Evolutionary conservation across 2,113 vertebrate species (phyloP), one percentile per base, ranked within the genome.

Genomic region (Alosa alosa): DNA sequence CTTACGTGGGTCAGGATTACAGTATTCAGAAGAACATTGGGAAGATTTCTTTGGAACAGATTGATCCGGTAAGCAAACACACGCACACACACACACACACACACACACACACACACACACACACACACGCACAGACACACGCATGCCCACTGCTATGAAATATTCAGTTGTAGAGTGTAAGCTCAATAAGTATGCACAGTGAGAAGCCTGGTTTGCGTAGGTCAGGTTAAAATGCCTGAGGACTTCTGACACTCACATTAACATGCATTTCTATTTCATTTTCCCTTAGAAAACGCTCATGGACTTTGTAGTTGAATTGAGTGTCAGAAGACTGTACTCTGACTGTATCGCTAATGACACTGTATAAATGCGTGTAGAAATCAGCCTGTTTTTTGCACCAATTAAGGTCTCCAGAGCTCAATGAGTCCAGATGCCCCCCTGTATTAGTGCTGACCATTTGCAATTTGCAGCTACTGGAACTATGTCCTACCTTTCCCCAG

Each of bases 1-100:
- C 96, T 60, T 99, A 99, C 0, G 89, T 98, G 90, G 98, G 98
- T 50, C 97, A 99, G 91, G 97, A 99, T 93, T 99, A 99, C 91
- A 98, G 95, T 11, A 83, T 91, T 82, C 97, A 98, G 89, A 97
- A 96, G 90, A 98, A 94, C 85, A 87, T 94, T 31, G 97, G 98
- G 84, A 99, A 97, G 93, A 96, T 99, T 94, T 97, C 97, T 83
- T 92, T 99, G 88, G 97, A 98, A 22, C 97, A 99, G 88, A 97
- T 99, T 0, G 98, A 99, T 95, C 83, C 93, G 82, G 98, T 99
- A 93, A 96, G 97, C 95, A 86, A 81, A 20, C 18, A 22, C 46
- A 81, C 25, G 87, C 84, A 25, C 50, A 45, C 13, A 41, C 18
- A 44, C 17, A 36, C n/a, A 20, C 18, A 22, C 46, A 81, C 25